These are phyloP conservation scores for Petaurus breviceps DNA, from an alignment of 2,113 vertebrate species.

Conservation along the genomic window DNA sequence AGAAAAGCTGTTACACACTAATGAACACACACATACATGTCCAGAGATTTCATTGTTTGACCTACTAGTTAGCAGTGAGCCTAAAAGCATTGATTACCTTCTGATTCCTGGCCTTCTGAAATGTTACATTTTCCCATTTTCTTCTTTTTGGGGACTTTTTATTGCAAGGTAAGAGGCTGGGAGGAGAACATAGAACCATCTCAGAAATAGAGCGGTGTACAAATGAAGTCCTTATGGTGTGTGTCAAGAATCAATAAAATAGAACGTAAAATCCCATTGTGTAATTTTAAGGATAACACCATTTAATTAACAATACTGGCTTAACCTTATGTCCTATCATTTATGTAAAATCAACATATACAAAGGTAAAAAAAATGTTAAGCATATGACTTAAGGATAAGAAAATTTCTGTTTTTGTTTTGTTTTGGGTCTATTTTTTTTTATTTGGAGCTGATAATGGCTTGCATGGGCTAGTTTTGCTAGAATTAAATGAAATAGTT, in stretches of 20 bases:
- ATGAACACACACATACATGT: conserved; percentile 5
- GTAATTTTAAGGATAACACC: background rate
- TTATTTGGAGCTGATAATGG: background rate
- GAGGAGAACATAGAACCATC: background rate
- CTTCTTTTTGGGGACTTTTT: background rate
- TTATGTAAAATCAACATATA: background rate
- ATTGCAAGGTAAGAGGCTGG: background rate
- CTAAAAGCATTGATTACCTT: background rate
- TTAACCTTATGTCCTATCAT: background rate
- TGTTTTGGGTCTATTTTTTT: background rate
- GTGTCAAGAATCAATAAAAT: background rate
- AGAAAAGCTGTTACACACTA: background rate
- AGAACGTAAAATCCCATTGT: background rate
- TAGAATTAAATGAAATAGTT: background rate
- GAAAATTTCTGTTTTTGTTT: background rate
- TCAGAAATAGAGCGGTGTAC: background rate
- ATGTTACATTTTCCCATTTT: background rate
- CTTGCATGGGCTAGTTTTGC: background rate
- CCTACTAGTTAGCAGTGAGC: background rate
- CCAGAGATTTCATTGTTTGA: background rate
- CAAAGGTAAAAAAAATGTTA: background rate
- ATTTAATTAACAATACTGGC: background rate
- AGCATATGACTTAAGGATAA: background rate
- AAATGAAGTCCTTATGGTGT: background rate
- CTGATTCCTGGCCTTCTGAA: background rate